phyloP scores from a whole-genome alignment of 2,888 invertebrate genomes.

The Dasypolia templi region DNA sequence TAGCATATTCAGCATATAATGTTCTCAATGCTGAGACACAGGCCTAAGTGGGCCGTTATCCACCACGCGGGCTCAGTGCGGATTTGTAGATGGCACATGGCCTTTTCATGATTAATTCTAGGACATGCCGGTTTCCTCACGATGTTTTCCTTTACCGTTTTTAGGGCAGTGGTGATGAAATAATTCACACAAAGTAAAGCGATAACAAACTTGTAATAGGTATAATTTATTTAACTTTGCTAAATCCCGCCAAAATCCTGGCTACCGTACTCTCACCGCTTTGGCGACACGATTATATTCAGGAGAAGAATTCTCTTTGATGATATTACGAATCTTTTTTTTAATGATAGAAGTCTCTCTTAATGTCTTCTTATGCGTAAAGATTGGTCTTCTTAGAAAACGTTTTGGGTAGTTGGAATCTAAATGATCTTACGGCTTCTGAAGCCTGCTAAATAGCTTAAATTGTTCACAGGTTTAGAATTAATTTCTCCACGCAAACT shows the following conservation, averaged over 20 bases:
- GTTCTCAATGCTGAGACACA: too few relatives aligned
- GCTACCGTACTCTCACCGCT: conserved; percentile 47
- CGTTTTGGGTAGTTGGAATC: conserved; percentile 41
- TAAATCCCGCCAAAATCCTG: not conserved
- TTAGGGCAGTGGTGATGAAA: too few relatives aligned
- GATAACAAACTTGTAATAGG: not conserved
- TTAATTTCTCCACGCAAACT: not conserved
- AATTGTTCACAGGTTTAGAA: conserved; percentile 15
- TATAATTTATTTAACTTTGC: not conserved
- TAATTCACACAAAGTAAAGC: too few relatives aligned
- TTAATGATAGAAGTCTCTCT: conserved; percentile 62
- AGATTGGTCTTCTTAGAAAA: conserved; percentile 66
- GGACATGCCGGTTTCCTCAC: too few relatives aligned
- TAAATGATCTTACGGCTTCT: conserved; percentile 40
- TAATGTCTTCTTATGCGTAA: conserved; percentile 66
- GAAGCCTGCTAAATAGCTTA: conserved; percentile 11
- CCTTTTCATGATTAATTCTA: too few relatives aligned
- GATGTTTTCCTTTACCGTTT: too few relatives aligned
- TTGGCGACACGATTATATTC: conserved; percentile 64
- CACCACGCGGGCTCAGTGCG: too few relatives aligned
- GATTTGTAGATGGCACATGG: too few relatives aligned
- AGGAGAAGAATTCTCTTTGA: conserved; percentile 62
- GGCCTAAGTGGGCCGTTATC: too few relatives aligned
- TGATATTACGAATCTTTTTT: conserved; percentile 65
- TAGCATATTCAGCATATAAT: too few relatives aligned